Conservation (phyloP, 2,888 invertebrate genomes). For the Acronicta alni region DNA sequence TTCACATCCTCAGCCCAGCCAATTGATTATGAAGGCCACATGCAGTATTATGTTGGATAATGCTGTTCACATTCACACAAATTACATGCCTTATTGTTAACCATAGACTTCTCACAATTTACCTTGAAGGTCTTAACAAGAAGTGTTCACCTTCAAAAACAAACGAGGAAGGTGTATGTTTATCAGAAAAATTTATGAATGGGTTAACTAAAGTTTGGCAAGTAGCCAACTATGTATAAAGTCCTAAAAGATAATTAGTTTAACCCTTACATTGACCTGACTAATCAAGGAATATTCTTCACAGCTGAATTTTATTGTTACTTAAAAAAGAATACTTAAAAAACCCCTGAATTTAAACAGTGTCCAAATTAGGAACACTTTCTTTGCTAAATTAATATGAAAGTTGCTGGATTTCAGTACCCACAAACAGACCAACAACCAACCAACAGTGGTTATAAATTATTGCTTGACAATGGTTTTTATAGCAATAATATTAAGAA, state of each 20-base stretch:
- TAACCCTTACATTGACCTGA: no score
- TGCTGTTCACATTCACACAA: conserved; percentile 60
- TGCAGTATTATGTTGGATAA: conserved; percentile 56
- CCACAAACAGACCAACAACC: no score
- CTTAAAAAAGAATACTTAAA: no score
- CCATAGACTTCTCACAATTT: conserved; percentile 50
- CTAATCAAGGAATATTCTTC: no score
- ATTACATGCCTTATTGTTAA: conserved; percentile 50
- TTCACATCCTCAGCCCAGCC: conserved; percentile 39
- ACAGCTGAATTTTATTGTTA: no score
- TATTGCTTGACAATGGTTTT: no score
- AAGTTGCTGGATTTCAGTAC: no score
- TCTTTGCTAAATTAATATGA: no score
- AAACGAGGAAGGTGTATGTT: conserved; percentile 18
- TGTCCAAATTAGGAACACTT: no score
- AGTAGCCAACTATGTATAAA: conserved; percentile 23
- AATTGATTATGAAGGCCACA: conserved; percentile 63
- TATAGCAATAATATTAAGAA: no score
- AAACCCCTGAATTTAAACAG: no score
- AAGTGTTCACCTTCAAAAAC: conserved; percentile 46
- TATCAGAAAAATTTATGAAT: conserved; percentile 29
- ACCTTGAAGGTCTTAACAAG: conserved; percentile 56
- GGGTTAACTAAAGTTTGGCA: conserved; percentile 31
- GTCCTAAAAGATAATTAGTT: conserved; percentile 22
- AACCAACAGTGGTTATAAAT: no score